These are phyloP conservation scores for Thelaira solivaga DNA, from an alignment of 2,888 invertebrate genomes.

Conservation along the genomic window DNA sequence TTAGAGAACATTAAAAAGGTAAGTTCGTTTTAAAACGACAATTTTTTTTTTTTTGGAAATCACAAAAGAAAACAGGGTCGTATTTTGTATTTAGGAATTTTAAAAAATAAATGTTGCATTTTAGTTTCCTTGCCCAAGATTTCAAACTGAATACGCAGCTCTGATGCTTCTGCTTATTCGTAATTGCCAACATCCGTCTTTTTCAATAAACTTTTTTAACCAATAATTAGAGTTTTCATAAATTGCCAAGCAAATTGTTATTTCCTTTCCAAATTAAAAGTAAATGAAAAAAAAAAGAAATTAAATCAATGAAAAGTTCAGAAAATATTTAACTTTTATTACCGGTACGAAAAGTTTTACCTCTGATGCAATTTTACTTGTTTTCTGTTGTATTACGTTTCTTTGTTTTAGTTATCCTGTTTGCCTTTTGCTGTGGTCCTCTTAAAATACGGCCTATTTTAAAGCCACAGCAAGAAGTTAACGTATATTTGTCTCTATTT, in stretches of 20 bases:
- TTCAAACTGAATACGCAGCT: no score
- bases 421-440: neutral
- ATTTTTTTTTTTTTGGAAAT: no score
- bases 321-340: constrained; percentile 13
- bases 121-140: no score
- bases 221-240: no score
- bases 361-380: constrained; percentile 39
- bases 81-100: no score
- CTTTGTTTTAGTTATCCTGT: neutral
- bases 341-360: constrained; percentile 29
- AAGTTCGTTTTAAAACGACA: no score
- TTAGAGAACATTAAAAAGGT: no score
- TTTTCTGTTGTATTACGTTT: constrained; percentile 6
- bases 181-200: constrained; percentile 39
- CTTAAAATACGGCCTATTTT: constrained; percentile 16
- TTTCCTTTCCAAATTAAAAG: constrained; percentile 27
- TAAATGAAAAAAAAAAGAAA: neutral
- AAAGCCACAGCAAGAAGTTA: neutral
- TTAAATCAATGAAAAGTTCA: neutral
- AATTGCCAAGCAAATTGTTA: neutral
- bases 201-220: neutral
- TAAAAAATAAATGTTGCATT: no score
- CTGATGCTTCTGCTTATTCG: constrained; percentile 42
- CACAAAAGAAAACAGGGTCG: no score
- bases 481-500: constrained; percentile 44